Evolutionary conservation across 2,797 vertebrate species (phyloP).

Genomic region (Gephyroberyx darwinii): DNA sequence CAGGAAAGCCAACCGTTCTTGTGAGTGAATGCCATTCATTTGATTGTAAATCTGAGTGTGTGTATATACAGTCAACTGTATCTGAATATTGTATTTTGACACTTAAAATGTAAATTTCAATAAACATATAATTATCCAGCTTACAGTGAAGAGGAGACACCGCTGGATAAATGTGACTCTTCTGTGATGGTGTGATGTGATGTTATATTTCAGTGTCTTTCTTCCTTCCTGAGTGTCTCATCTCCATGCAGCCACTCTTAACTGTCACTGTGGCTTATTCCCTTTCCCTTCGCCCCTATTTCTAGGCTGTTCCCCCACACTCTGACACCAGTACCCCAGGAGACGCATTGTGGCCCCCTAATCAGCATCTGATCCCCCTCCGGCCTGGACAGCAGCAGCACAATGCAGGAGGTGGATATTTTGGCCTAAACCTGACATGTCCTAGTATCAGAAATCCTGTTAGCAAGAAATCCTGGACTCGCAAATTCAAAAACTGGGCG

Average conservation of each 20-base stretch:
- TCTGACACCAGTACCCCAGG: slow-evolving; percentile 83
- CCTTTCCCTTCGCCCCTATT: slow-evolving; percentile 21
- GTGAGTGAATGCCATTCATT: slow-evolving; percentile 74
- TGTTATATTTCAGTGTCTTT: slow-evolving; percentile 50
- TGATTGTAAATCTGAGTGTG: too few relatives aligned
- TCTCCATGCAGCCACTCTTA: slow-evolving; percentile 60
- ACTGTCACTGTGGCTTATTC: slow-evolving; percentile 61
- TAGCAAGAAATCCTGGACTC: slow-evolving; percentile 98
- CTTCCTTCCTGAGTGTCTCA: slow-evolving; percentile 44
- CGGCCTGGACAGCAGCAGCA: slow-evolving; percentile 85
- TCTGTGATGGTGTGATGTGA: slow-evolving; percentile 25
- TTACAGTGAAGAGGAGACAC: slow-evolving; percentile 14
- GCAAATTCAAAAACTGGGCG: slow-evolving; percentile 97
- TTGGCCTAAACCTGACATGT: slow-evolving; percentile 99
- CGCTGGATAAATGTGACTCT: slow-evolving; percentile 34
- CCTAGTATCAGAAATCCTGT: slow-evolving; percentile 98
- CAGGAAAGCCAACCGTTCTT: slow-evolving; percentile 79
- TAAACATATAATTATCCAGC: slow-evolving; percentile 10
- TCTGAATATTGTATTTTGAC: slow-evolving; percentile 17
- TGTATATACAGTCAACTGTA: background rate
- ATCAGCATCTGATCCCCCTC: slow-evolving; percentile 82
- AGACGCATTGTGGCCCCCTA: slow-evolving; percentile 80
- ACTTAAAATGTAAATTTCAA: slow-evolving; percentile 12
- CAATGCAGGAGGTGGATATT: slow-evolving; percentile 97
- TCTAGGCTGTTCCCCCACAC: slow-evolving; percentile 85